These are phyloP conservation scores for Sus cebifrons DNA, from an alignment of 2,797 vertebrate species.

Conservation along the genomic window DNA sequence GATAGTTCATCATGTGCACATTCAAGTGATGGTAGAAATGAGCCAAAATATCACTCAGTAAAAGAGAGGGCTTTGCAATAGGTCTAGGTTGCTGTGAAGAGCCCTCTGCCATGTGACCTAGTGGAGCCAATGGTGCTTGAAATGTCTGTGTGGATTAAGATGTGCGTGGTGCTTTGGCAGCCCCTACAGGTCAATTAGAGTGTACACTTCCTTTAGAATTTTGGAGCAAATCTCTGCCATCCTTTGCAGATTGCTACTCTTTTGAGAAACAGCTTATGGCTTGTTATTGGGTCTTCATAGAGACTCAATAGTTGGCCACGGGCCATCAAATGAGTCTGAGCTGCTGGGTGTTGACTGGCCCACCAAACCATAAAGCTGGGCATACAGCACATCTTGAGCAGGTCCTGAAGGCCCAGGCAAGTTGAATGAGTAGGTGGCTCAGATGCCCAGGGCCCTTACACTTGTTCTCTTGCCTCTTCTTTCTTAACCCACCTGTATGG, in stretches of 20 bases:
- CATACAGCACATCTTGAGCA: neutral
- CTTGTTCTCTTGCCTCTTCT: neutral
- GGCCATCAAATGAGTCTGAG: neutral
- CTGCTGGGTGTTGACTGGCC: neutral
- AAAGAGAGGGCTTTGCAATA: neutral
- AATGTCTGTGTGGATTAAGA: neutral
- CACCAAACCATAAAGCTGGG: too few relatives aligned
- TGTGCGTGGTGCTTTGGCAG: neutral
- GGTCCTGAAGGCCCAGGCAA: neutral
- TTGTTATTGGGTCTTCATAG: neutral
- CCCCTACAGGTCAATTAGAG: neutral
- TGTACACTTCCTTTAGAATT: neutral
- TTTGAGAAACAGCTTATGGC: neutral
- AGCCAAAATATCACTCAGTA: neutral
- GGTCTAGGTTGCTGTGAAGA: neutral
- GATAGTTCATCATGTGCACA: neutral
- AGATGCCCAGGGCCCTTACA: neutral
- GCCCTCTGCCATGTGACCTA: neutral
- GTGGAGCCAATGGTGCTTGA: neutral
- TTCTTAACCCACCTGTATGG: neutral
- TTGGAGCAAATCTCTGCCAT: conserved; percentile 3
- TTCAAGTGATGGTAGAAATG: conserved; percentile 22
- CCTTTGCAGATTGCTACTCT: neutral
- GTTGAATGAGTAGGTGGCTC: neutral
- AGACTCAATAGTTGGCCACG: neutral